Percentiles rank a stretch among this genome's conserved stretches.
Conservation (phyloP, 2,797 vertebrate species). For the Centroberyx gerrardi region DNA sequence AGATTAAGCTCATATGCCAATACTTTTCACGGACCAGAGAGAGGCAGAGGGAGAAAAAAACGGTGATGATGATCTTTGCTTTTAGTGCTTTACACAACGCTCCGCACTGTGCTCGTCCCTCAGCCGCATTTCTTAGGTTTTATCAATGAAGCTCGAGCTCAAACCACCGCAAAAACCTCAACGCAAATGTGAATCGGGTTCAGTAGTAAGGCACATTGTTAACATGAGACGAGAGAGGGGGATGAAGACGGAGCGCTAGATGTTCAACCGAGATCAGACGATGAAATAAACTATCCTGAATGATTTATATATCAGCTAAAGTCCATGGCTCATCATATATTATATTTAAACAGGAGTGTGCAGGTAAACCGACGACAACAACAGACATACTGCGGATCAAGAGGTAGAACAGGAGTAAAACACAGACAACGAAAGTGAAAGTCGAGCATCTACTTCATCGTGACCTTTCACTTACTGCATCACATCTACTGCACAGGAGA, state of each 20-base stretch:
- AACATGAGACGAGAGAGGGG: conserved; percentile 23
- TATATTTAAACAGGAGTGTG: conserved; percentile 49
- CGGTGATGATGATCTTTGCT: conserved; percentile 26
- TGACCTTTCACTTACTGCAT: background rate
- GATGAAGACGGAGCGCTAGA: conserved; percentile 20
- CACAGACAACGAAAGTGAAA: conserved; percentile 30
- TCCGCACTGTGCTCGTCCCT: too few species aligned
- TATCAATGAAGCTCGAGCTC: conserved; percentile 35
- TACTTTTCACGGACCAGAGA: conserved; percentile 46
- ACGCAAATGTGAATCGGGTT: conserved; percentile 5
- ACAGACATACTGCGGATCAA: conserved; percentile 27
- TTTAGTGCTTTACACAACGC: conserved; percentile 32
- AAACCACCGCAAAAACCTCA: conserved; percentile 22
- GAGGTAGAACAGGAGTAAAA: conserved; percentile 77
- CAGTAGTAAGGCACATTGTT: conserved; percentile 76
- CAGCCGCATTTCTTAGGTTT: conserved; percentile 13
- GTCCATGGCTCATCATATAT: conserved; percentile 24
- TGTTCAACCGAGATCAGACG: background rate
- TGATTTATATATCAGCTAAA: conserved; percentile 3
- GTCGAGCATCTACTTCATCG: conserved; percentile 18
- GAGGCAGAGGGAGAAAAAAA: conserved; percentile 31
- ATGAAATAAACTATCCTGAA: background rate
- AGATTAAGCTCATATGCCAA: conserved; percentile 69
- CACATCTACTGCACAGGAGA: conserved; percentile 39
- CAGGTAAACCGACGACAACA: conserved; percentile 25